These are phyloP conservation scores for Eurytoma adleriae DNA, from an alignment of 2,888 invertebrate species.

Conservation along the genomic window DNA sequence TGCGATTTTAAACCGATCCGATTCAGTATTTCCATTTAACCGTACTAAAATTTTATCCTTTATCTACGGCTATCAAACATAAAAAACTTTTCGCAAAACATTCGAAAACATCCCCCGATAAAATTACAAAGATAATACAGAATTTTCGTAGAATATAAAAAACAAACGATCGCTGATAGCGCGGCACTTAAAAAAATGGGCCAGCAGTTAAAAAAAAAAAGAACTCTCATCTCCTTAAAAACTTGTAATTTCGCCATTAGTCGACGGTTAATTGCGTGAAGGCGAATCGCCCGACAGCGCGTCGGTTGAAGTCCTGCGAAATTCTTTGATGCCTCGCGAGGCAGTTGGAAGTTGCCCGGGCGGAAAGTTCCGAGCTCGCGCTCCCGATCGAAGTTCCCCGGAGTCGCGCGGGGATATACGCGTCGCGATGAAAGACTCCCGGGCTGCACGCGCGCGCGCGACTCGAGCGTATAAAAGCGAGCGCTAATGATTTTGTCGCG, in stretches of 20 bases:
- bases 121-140: too few relatives aligned
- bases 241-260: conserved; percentile 25
- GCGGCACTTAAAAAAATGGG: too few relatives aligned
- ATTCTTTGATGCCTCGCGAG: conserved; percentile 32
- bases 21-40: too few relatives aligned
- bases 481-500: conserved; percentile 44
- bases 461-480: conserved; percentile 26
- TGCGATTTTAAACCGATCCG: too few relatives aligned
- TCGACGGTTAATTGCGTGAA: background rate
- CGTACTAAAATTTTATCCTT: too few relatives aligned
- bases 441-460: background rate
- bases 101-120: too few relatives aligned
- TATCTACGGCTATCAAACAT: too few relatives aligned
- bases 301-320: conserved; percentile 11
- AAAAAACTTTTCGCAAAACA: too few relatives aligned
- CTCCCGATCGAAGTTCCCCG: background rate
- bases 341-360: conserved; percentile 9
- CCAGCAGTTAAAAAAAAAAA: background rate
- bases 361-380: conserved; percentile 1
- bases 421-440: background rate
- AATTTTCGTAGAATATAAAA: too few relatives aligned
- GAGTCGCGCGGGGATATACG: background rate
- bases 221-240: background rate
- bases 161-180: too few relatives aligned
- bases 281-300: conserved; percentile 1